These are phyloP conservation scores for Tipula vernalis DNA, from an alignment of 2,888 invertebrate species.

Conservation along the genomic window DNA sequence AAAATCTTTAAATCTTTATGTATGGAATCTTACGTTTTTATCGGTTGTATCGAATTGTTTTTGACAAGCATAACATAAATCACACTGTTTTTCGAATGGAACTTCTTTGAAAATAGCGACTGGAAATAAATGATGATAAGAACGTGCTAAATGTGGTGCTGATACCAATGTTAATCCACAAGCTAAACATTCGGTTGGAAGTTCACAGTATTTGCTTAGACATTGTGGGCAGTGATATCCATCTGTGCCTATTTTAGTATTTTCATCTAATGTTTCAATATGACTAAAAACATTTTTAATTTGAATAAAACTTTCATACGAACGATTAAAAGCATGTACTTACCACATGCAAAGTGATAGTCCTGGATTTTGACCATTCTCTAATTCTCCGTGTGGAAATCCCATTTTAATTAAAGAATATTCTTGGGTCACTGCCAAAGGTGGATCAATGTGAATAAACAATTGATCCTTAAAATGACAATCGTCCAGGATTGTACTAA, in stretches of 20 bases:
- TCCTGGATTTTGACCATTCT: constrained; percentile 46
- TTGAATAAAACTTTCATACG: not conserved
- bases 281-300: constrained; percentile 43
- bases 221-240: constrained; percentile 93
- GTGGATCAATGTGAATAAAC: constrained; percentile 52
- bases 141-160: constrained; percentile 93
- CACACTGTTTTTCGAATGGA: constrained; percentile 43
- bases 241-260: constrained; percentile 54
- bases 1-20: constrained; percentile 26
- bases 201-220: constrained; percentile 92
- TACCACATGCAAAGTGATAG: constrained; percentile 90
- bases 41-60: constrained; percentile 52
- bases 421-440: constrained; percentile 55
- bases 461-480: constrained; percentile 57
- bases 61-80: constrained; percentile 62
- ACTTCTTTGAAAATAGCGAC: constrained; percentile 74
- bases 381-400: constrained; percentile 68
- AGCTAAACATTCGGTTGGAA: constrained; percentile 92
- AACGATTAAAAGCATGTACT: constrained; percentile 22
- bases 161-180: constrained; percentile 94
- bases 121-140: constrained; percentile 95
- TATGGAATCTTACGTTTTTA: constrained; percentile 43
- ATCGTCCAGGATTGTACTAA: constrained; percentile 77
- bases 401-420: constrained; percentile 91
- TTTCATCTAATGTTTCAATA: constrained; percentile 59